These are phyloP conservation scores for Rugalucina vietnamica DNA, from an alignment of 2,888 invertebrate genomes.

Conservation along the genomic window DNA sequence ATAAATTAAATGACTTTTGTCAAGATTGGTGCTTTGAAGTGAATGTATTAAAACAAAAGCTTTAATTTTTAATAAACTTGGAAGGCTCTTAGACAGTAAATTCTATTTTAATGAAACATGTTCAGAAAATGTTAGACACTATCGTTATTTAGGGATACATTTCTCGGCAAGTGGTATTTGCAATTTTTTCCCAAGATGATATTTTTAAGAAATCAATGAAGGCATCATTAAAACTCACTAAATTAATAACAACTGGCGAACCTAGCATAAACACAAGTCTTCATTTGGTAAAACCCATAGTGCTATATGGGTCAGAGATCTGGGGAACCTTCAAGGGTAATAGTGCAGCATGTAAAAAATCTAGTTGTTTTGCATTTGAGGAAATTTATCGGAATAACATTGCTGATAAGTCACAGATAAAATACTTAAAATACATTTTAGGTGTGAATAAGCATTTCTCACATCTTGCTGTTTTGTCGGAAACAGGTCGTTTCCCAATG, in stretches of 20 bases:
- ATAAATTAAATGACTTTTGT: neutral
- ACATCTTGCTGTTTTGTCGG: neutral
- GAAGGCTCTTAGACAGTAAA: neutral
- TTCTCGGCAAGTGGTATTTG: neutral
- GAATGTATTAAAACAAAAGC: neutral
- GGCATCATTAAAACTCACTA: neutral
- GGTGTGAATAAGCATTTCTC: neutral
- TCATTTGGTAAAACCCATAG: neutral
- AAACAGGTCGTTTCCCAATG: neutral
- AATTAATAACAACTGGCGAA: neutral
- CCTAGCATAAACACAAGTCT: neutral
- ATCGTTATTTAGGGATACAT: neutral
- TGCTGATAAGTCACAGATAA: neutral
- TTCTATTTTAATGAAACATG: neutral
- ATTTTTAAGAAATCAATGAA: conserved; percentile 1
- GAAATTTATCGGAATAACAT: neutral
- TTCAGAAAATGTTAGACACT: neutral
- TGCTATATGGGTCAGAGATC: neutral
- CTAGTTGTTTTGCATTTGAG: neutral
- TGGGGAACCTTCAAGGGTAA: neutral
- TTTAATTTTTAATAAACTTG: neutral
- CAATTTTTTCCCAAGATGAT: neutral
- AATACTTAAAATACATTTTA: neutral
- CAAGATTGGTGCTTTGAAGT: neutral
- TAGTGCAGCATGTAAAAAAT: neutral